These are phyloP conservation scores for Vanacampus margaritifer DNA, from an alignment of 2,113 vertebrate genomes.

Conservation along the genomic window DNA sequence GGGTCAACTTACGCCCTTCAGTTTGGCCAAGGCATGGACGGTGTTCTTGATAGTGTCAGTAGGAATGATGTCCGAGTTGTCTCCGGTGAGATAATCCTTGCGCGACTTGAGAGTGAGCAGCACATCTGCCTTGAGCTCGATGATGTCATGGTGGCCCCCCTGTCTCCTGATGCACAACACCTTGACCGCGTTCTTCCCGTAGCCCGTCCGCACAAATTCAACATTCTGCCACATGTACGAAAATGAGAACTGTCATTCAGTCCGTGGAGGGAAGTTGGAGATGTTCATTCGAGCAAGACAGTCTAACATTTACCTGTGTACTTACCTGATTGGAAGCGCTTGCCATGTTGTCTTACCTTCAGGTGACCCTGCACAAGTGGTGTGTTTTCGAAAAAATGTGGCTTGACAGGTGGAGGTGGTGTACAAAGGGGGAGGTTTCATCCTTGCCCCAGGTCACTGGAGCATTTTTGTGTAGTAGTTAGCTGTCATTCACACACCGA, in stretches of 20 bases:
- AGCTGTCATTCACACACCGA: background rate
- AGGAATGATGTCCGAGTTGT: conserved; percentile 90
- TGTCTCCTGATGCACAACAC: conserved; percentile 79
- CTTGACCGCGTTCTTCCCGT: conserved; percentile 89
- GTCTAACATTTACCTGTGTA: background rate
- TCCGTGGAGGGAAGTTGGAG: background rate
- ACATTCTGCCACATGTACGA: conserved; percentile 74
- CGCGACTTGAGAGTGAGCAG: conserved; percentile 81
- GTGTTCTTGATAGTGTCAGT: conserved; percentile 98
- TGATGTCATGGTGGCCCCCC: conserved; percentile 78
- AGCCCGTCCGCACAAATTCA: conserved; percentile 87
- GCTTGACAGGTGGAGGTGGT: background rate
- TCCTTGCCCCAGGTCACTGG: conserved; percentile 8
- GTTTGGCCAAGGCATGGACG: conserved; percentile 85
- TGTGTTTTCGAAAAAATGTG: background rate
- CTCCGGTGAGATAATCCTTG: conserved; percentile 84
- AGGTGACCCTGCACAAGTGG: conserved; percentile 5
- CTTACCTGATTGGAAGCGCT: conserved; percentile 60
- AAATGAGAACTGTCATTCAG: background rate
- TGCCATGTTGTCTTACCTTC: conserved; percentile 50
- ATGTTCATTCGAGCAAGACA: background rate
- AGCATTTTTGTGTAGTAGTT: conserved; percentile 8
- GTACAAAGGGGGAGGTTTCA: conserved; percentile 44
- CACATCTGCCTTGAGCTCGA: conserved; percentile 82
- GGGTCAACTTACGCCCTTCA: conserved; percentile 81